Conservation (phyloP, 2,888 invertebrate genomes). For the Mechanitis mazaeus region DNA sequence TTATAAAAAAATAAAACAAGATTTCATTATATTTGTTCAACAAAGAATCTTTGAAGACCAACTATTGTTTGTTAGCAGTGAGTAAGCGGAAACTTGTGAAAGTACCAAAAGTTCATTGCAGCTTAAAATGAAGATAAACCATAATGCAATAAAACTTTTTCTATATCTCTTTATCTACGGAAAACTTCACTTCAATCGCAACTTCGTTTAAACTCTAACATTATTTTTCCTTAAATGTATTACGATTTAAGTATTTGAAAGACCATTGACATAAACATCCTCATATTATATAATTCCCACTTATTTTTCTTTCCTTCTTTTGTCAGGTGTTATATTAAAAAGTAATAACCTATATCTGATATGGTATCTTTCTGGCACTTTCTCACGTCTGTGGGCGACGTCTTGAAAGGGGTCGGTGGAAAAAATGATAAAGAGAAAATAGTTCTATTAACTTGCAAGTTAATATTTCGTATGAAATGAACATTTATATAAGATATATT, state of each 20-base stretch:
- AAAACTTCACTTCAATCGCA: neutral
- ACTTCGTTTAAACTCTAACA: too few species aligned
- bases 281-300: neutral
- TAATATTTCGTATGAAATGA: slow-evolving; percentile 10
- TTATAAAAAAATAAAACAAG: slow-evolving; percentile 18
- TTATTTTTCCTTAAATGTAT: neutral
- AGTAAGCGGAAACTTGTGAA: slow-evolving; percentile 29
- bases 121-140: slow-evolving; percentile 22
- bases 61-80: slow-evolving; percentile 29
- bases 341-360: slow-evolving; percentile 12
- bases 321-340: slow-evolving; percentile 4
- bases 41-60: slow-evolving; percentile 27
- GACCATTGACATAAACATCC: neutral
- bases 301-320: neutral
- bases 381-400: slow-evolving; percentile 27
- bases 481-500: slow-evolving; percentile 8
- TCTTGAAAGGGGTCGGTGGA: slow-evolving; percentile 25
- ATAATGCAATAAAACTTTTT: slow-evolving; percentile 18
- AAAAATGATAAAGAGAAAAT: slow-evolving; percentile 29
- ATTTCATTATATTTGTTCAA: slow-evolving; percentile 26
- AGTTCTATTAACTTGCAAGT: slow-evolving; percentile 23
- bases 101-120: slow-evolving; percentile 22
- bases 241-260: neutral
- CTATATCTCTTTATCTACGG: slow-evolving; percentile 13
- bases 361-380: slow-evolving; percentile 14